These are phyloP conservation scores for Brachionus manjavacas DNA, from an alignment of 1,140 invertebrate genomes.

Conservation along the genomic window DNA sequence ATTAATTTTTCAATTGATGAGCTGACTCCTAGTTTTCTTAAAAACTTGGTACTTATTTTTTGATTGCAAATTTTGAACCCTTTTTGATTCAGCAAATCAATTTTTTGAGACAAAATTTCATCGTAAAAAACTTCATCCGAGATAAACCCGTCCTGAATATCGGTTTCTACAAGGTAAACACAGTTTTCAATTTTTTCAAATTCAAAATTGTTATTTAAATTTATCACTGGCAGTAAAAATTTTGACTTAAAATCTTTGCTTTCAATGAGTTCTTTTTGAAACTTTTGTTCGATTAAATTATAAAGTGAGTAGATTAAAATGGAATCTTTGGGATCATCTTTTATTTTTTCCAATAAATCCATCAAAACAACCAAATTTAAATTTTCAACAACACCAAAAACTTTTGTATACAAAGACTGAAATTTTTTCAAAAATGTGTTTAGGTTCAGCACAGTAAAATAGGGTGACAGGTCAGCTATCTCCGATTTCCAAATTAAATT, in stretches of 20 bases:
- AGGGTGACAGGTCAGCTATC: neutral
- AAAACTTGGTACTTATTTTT: neutral
- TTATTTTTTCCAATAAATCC: neutral
- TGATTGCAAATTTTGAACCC: neutral
- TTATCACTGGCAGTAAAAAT: neutral
- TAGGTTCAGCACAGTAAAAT: neutral
- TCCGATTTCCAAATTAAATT: conserved; percentile 3
- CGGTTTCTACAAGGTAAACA: neutral
- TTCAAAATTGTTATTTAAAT: neutral
- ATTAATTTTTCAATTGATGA: conserved; percentile 19
- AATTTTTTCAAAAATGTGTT: neutral
- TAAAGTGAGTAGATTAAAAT: conserved; percentile 3
- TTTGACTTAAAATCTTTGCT: neutral
- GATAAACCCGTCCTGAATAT: neutral
- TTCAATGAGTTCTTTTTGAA: neutral
- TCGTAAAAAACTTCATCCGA: neutral
- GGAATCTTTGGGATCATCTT: neutral
- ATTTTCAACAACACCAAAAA: neutral
- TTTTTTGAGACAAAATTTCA: neutral
- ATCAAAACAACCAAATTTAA: neutral
- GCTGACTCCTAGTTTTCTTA: neutral
- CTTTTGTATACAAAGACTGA: neutral
- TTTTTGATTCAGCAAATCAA: neutral
- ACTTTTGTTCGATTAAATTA: neutral
- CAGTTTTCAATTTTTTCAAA: neutral